These are phyloP conservation scores for Aphis craccivora DNA, from an alignment of 1,140 invertebrate species.

Conservation along the genomic window DNA sequence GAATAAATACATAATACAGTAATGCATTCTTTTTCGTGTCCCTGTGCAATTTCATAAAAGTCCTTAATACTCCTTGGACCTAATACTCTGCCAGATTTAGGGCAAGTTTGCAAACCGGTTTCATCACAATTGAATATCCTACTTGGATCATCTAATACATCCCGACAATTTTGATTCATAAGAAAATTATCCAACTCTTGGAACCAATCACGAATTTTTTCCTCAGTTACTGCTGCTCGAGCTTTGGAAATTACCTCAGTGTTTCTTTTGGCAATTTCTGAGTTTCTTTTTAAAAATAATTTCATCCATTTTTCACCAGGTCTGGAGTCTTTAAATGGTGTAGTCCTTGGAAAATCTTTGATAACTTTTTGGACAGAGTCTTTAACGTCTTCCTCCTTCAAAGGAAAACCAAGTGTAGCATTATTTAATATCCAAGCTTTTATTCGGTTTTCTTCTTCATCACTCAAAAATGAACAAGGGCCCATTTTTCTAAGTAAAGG, in stretches of 20 bases:
- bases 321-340: neutral
- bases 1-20: neutral
- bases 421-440: neutral
- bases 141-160: neutral
- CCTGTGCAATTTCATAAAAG: neutral
- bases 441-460: neutral
- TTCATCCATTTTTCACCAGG: neutral
- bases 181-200: neutral
- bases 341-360: neutral
- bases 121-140: neutral
- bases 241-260: neutral
- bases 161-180: neutral
- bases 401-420: slow-evolving; percentile 5
- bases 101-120: neutral
- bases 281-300: slow-evolving; percentile 19
- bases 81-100: slow-evolving; percentile 12
- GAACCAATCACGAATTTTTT: neutral
- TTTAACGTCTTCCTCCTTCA: neutral
- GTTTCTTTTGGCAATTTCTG: neutral
- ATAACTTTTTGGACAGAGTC: neutral
- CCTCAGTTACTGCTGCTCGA: neutral
- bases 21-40: neutral
- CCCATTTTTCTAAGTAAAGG: neutral
- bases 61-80: neutral
- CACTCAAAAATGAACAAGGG: neutral